phyloP scores from a whole-genome alignment of 2,113 vertebrate genomes.

The Megaceryle maxima region DNA sequence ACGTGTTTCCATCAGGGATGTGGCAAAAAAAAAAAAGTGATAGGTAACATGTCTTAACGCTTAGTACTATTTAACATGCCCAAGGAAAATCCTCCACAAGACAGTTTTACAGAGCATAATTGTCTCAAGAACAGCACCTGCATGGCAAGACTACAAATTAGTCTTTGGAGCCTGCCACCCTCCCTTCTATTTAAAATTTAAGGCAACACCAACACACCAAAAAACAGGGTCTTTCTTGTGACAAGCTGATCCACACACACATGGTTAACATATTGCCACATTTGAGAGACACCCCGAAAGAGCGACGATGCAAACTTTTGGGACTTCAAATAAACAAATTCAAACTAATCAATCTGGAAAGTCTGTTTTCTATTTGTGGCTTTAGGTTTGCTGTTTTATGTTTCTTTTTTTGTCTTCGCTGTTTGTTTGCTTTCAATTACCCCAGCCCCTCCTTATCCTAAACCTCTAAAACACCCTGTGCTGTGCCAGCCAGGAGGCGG shows the following conservation, averaged over 20 bases:
- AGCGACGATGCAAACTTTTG: neutral
- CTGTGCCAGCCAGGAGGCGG: rapidly evolving
- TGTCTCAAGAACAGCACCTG: neutral
- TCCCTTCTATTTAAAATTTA: neutral
- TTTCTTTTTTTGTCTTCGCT: conserved; percentile 41
- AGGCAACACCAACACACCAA: neutral
- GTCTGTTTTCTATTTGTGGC: conserved; percentile 59
- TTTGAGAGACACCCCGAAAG: neutral
- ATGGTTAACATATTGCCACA: conserved; percentile 28
- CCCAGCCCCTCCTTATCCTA: neutral
- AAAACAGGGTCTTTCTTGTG: neutral
- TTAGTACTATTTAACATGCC: neutral
- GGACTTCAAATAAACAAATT: conserved; percentile 60
- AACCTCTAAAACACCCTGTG: neutral
- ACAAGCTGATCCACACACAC: neutral
- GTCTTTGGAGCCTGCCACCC: neutral
- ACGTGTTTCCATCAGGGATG: neutral
- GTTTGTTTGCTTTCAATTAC: conserved; percentile 59
- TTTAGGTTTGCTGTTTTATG: conserved; percentile 50
- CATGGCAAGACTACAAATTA: neutral
- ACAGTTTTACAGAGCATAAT: neutral
- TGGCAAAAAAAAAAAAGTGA: neutral
- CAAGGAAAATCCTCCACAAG: neutral
- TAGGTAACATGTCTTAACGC: neutral
- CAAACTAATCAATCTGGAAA: conserved; percentile 35